These are phyloP conservation scores for Troilus luridus DNA, from an alignment of 2,888 invertebrate genomes.

Conservation along the genomic window DNA sequence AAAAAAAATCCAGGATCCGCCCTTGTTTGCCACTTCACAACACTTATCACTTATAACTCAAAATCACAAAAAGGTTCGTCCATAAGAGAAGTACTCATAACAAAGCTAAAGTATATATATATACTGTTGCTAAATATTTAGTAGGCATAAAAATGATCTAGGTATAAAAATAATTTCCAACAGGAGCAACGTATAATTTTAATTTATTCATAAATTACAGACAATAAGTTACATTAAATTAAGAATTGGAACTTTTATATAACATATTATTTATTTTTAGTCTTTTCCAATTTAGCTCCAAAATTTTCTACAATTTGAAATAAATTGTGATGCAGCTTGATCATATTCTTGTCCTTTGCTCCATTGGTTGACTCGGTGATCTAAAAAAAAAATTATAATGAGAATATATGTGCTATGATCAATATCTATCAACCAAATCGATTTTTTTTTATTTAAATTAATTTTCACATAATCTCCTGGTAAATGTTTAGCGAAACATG, in stretches of 20 bases:
- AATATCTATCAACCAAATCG: too few relatives aligned
- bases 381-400: background rate
- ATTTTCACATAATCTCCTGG: background rate
- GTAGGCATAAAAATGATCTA: too few relatives aligned
- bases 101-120: too few relatives aligned
- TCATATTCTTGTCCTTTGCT: background rate
- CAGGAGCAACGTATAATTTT: background rate
- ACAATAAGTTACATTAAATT: background rate
- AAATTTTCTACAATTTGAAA: background rate
- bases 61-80: too few relatives aligned
- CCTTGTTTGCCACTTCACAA: too few relatives aligned
- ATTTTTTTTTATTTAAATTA: background rate
- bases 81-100: too few relatives aligned
- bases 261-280: background rate
- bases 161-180: too few relatives aligned
- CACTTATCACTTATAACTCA: too few relatives aligned
- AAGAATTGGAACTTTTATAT: background rate
- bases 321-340: background rate
- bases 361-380: background rate
- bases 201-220: background rate
- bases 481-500: background rate
- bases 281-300: background rate
- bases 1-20: too few relatives aligned
- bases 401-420: too few relatives aligned
- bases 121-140: too few relatives aligned